phyloP scores from a whole-genome alignment of 1,140 invertebrate species.

The Magallana gigas region DNA sequence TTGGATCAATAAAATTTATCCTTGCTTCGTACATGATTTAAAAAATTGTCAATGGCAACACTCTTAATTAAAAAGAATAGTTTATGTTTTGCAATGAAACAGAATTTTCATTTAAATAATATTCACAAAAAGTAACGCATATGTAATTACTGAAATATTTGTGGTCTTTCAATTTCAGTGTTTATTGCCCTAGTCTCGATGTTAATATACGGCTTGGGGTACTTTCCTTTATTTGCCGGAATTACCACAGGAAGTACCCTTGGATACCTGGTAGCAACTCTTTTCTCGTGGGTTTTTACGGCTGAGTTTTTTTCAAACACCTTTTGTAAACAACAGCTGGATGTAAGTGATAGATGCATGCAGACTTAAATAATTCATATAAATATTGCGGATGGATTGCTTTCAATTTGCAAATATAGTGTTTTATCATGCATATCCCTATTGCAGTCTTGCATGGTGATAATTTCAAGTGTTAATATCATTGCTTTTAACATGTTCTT shows the following conservation, averaged over 20 bases:
- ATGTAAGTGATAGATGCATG: background rate
- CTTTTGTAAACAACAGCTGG: background rate
- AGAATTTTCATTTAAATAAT: too few species aligned
- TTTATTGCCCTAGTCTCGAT: slow-evolving; percentile 61
- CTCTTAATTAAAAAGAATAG: background rate
- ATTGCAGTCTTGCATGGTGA: too few species aligned
- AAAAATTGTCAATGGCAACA: too few species aligned
- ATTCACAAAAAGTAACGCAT: too few species aligned
- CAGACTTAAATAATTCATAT: background rate
- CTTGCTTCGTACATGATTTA: too few species aligned
- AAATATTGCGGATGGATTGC: too few species aligned
- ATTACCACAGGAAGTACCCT: slow-evolving; percentile 54
- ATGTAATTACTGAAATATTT: background rate
- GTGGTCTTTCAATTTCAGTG: slow-evolving; percentile 47
- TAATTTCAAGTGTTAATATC: too few species aligned
- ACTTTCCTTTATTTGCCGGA: slow-evolving; percentile 62
- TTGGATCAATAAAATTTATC: too few species aligned
- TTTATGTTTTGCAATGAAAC: background rate
- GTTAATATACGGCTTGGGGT: slow-evolving; percentile 66
- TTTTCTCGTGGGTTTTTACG: slow-evolving; percentile 60
- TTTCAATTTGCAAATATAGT: too few species aligned
- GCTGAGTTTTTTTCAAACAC: slow-evolving; percentile 47
- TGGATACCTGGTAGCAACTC: slow-evolving; percentile 55
- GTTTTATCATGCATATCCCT: too few species aligned
- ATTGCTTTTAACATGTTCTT: too few species aligned